Evolutionary conservation across 2,797 vertebrate species (phyloP).

Genomic region (Holocentrus rufus): DNA sequence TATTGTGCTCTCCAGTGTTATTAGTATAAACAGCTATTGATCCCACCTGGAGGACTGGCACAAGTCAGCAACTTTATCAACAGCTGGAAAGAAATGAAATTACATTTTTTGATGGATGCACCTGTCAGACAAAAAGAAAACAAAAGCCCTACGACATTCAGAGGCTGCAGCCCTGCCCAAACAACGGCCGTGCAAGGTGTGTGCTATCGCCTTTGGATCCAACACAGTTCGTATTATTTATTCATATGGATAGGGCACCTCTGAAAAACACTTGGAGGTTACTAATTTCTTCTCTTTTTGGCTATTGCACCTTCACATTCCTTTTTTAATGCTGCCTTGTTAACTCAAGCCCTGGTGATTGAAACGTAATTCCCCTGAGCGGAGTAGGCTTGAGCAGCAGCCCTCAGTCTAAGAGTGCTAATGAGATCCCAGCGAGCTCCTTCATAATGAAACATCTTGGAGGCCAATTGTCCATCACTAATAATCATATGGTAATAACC

Average conservation of each 20-base stretch:
- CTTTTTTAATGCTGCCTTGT: slow-evolving; percentile 77
- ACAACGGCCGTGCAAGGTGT: slow-evolving; percentile 53
- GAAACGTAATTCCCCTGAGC: slow-evolving; percentile 75
- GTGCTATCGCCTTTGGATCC: slow-evolving; percentile 46
- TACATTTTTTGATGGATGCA: slow-evolving; percentile 85
- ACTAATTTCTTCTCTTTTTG: slow-evolving; percentile 67
- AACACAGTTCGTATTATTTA: slow-evolving; percentile 50
- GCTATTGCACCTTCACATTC: slow-evolving; percentile 67
- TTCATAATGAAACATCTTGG: slow-evolving; percentile 82
- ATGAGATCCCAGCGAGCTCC: slow-evolving; percentile 81
- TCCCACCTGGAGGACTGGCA: slow-evolving; percentile 78
- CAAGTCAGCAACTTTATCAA: slow-evolving; percentile 86
- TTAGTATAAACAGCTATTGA: slow-evolving; percentile 84
- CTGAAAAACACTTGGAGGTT: slow-evolving; percentile 63
- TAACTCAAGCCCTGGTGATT: slow-evolving; percentile 71
- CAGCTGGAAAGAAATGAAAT: slow-evolving; percentile 81
- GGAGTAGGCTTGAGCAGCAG: slow-evolving; percentile 65
- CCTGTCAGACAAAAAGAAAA: slow-evolving; percentile 78
- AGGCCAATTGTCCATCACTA: slow-evolving; percentile 84
- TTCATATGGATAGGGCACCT: slow-evolving; percentile 53
- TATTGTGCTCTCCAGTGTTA: slow-evolving; percentile 67
- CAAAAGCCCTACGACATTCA: slow-evolving; percentile 71
- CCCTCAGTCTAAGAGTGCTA: slow-evolving; percentile 72
- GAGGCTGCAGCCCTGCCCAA: slow-evolving; percentile 42
- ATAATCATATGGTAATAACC: slow-evolving; percentile 84